Percentiles rank a stretch among this genome's conserved stretches.
phyloP scores from a whole-genome alignment of 2,113 vertebrate genomes.

The Nothocercus julius region DNA sequence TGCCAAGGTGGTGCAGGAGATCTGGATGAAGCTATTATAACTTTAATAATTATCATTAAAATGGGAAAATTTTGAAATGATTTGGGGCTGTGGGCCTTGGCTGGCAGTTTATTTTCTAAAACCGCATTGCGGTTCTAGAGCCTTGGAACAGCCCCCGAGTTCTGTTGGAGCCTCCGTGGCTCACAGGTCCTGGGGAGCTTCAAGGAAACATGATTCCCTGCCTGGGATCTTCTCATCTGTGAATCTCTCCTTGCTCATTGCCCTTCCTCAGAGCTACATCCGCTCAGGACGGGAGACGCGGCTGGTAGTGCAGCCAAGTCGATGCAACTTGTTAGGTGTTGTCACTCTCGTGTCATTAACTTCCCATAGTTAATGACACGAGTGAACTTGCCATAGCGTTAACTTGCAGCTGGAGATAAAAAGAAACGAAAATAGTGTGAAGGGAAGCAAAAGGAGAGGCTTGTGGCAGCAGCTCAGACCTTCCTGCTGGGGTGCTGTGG shows the following conservation, averaged over 20 bases:
- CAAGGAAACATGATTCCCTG: background rate
- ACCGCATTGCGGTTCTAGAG: background rate
- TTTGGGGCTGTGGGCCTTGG: background rate
- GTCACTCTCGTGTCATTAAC: background rate
- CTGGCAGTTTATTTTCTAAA: background rate
- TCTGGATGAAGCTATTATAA: background rate
- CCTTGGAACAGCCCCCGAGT: background rate
- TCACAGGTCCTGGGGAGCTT: background rate
- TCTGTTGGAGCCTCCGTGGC: background rate
- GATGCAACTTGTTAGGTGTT: accelerated
- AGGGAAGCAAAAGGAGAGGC: background rate
- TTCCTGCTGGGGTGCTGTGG: background rate
- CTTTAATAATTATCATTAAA: background rate
- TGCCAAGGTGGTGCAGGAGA: background rate
- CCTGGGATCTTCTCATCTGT: background rate
- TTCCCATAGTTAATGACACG: background rate
- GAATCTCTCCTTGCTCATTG: background rate
- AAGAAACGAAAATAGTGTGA: background rate
- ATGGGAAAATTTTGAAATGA: background rate
- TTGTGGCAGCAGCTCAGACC: background rate
- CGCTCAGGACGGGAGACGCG: background rate
- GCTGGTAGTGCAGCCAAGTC: background rate
- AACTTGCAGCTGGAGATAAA: background rate
- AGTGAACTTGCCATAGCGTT: no score
- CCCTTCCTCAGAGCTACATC: background rate